Percentiles rank a stretch among this genome's conserved stretches.
phyloP scores from a whole-genome alignment of 2,113 vertebrate species.

The Tyto alba region DNA sequence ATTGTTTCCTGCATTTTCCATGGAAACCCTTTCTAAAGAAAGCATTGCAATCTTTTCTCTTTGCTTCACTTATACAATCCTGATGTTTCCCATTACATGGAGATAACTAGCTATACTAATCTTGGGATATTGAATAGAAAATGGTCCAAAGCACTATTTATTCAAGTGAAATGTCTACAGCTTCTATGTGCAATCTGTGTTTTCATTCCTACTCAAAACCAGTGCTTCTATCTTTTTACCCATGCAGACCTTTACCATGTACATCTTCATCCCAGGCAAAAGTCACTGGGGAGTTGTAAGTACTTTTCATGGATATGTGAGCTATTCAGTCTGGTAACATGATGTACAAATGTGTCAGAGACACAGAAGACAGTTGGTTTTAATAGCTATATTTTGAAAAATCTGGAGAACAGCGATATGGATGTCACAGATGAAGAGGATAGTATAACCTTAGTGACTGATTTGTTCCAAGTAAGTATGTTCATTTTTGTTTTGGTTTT shows the following conservation, averaged over 20 bases:
- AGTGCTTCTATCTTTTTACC: neutral
- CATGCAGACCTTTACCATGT: neutral
- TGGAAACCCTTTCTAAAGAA: neutral
- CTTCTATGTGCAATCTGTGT: neutral
- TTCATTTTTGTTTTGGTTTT: neutral
- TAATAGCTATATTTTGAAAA: neutral
- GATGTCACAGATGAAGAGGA: neutral
- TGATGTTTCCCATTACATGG: neutral
- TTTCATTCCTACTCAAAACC: neutral
- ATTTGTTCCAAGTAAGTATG: neutral
- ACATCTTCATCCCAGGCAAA: neutral
- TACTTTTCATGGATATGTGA: neutral
- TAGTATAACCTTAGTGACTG: neutral
- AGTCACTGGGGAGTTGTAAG: neutral
- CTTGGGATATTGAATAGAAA: neutral
- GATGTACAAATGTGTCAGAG: neutral
- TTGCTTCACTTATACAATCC: neutral
- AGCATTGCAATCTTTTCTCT: neutral
- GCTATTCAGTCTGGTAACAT: neutral
- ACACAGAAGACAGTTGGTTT: neutral
- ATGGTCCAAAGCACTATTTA: neutral
- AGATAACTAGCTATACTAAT: neutral
- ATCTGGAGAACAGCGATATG: neutral
- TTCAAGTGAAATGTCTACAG: neutral
- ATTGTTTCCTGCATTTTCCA: neutral